These are phyloP conservation scores for Caenorhabditis becei DNA, from an alignment of 2,888 invertebrate species.

Conservation along the genomic window DNA sequence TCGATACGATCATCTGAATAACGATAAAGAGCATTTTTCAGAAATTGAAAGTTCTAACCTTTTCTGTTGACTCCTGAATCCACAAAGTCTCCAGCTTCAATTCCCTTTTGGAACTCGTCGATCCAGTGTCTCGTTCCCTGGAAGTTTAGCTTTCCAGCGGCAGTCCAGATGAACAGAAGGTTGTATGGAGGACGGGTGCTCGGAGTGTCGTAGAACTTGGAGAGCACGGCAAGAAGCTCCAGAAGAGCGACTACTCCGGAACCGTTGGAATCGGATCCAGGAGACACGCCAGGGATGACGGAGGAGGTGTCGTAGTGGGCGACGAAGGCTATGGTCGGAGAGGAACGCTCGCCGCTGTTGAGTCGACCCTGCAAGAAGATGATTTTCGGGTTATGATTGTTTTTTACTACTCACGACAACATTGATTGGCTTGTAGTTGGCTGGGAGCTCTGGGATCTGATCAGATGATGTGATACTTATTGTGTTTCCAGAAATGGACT, in stretches of 20 bases:
- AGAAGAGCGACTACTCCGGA: conserved; percentile 92
- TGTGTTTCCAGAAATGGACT: conserved; percentile 77
- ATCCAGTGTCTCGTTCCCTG: conserved; percentile 97
- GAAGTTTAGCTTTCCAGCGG: conserved; percentile 94
- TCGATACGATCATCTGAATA: conserved; percentile 74
- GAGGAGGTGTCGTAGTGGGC: conserved; percentile 95
- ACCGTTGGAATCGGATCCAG: conserved; percentile 58
- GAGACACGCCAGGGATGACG: conserved; percentile 89
- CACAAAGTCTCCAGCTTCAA: conserved; percentile 53
- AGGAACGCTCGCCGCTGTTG: conserved; percentile 76
- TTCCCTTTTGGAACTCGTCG: conserved; percentile 90
- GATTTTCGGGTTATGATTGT: no score
- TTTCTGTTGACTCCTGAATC: conserved; percentile 19
- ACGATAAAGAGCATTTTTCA: not conserved
- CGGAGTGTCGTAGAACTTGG: conserved; percentile 75
- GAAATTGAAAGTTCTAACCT: not conserved
- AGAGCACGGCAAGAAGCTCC: conserved; percentile 90
- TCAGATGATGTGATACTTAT: conserved; percentile 70
- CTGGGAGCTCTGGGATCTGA: conserved; percentile 22
- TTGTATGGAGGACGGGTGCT: conserved; percentile 75
- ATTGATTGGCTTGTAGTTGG: conserved; percentile 43
- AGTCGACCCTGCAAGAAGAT: conserved; percentile 73
- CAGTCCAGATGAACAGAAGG: conserved; percentile 89
- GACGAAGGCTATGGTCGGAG: conserved; percentile 92
- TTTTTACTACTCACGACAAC: conserved; percentile 31